phyloP scores from a whole-genome alignment of 2,888 invertebrate genomes.

The Catocala nupta region DNA sequence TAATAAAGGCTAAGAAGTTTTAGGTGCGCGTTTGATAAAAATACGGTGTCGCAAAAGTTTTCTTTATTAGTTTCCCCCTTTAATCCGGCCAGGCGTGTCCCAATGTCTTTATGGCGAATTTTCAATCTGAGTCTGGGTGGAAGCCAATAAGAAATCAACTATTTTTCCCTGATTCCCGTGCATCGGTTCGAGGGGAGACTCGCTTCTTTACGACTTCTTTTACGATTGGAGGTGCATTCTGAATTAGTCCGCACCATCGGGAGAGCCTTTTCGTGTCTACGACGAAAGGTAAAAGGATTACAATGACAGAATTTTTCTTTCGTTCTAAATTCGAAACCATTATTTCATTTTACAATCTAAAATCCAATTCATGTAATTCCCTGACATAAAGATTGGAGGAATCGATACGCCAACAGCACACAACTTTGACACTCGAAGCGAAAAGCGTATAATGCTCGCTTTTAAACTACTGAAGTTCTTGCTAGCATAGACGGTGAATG shows the following conservation, averaged over 20 bases:
- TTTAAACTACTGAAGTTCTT: slow-evolving; percentile 67
- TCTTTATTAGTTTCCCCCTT: slow-evolving; percentile 87
- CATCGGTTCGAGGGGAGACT: slow-evolving; percentile 82
- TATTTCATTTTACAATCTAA: slow-evolving; percentile 25
- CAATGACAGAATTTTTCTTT: slow-evolving; percentile 71
- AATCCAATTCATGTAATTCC: slow-evolving; percentile 7
- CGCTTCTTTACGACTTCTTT: slow-evolving; percentile 87
- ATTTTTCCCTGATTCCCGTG: slow-evolving; percentile 85
- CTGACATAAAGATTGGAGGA: slow-evolving; percentile 19
- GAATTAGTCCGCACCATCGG: slow-evolving; percentile 81
- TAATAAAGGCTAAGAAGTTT: slow-evolving; percentile 82
- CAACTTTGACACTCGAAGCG: slow-evolving; percentile 59
- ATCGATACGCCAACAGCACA: slow-evolving; percentile 44
- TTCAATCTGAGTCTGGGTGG: slow-evolving; percentile 86
- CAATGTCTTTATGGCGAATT: slow-evolving; percentile 87
- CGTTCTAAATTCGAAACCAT: slow-evolving; percentile 39
- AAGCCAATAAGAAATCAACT: slow-evolving; percentile 87
- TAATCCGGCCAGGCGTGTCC: slow-evolving; percentile 85
- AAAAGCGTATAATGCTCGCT: slow-evolving; percentile 62
- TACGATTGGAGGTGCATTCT: slow-evolving; percentile 87
- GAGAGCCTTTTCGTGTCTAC: slow-evolving; percentile 85
- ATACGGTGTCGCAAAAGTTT: slow-evolving; percentile 87
- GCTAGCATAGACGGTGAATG: slow-evolving; percentile 61
- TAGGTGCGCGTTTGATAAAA: slow-evolving; percentile 83
- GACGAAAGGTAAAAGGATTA: slow-evolving; percentile 85